Base-by-base conservation (phyloP, 2,888 invertebrate genomes). In the Lapara coniferarum region DNA sequence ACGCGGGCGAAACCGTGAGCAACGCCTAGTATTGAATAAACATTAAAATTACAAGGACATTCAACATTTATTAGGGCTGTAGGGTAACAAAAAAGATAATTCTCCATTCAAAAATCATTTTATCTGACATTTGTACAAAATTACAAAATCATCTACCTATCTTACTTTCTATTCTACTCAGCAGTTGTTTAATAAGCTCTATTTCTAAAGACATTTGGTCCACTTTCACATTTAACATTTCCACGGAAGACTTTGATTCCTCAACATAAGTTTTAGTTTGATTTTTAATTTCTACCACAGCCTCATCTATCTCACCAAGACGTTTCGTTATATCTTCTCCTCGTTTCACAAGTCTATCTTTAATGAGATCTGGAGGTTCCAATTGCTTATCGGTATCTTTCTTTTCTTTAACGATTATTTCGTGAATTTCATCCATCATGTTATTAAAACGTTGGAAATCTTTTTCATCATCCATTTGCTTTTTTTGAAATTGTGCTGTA, bases 181-280 rank as follows among this genome's bases (percentile, higher is more conserved):
- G 84, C 71, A 89, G 83, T 55, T 82, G 80, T 70, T 91, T 92
- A 10, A 92, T 87, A 19, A 72, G 75, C 71, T 88, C 86, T 55
- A 93, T 82, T 74, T 93, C 93, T 55, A 86, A 56, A 2, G 90
- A 83, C 75, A 93, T 84, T 76, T 90, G 87, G 71, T 93, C 91
- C 68, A 93, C 81, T 78, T 92, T 93, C 0, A 85, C 82, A 77
- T 89, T 88, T 5, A 93, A 73, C 7, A 79, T 77, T 14, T 89
- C 88, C 46, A 91, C 73, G 2, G 86, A 83, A 10, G 77, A 73
- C 66, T 82, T 87, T 0, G 86, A 78, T 58, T 87, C 85, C 67
- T 89, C 83, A 1, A 83, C 78, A 30, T 85, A 82, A 4, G 75
- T 76, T 19, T 72, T 81, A 7, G 91, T 84, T 71, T 91, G 83